Evolutionary conservation across 2,888 invertebrate genomes (phyloP).

Genomic region (Hymenopus coronatus): DNA sequence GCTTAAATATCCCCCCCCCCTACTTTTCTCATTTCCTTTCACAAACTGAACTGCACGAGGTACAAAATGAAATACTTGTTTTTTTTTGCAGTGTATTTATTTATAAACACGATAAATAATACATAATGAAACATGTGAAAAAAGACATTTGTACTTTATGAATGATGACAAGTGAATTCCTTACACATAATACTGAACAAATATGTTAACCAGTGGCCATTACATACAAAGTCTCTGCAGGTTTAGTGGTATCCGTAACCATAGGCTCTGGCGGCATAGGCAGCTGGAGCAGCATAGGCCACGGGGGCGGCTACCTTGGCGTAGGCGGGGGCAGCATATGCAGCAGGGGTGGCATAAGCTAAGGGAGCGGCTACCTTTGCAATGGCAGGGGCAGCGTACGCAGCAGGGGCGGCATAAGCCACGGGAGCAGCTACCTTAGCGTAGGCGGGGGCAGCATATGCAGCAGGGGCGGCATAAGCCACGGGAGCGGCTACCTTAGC

Average conservation of each 20-base stretch:
- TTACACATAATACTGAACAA: background rate
- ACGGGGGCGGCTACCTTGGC: slow-evolving; percentile 43
- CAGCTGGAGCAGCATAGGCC: slow-evolving; percentile 33
- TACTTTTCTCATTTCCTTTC: no score
- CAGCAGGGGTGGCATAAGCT: slow-evolving; percentile 37
- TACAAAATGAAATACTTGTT: no score
- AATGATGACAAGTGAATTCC: background rate
- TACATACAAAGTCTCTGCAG: background rate
- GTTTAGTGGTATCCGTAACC: background rate
- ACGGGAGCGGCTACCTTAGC: slow-evolving; percentile 23
- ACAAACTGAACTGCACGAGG: no score
- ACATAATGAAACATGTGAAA: background rate
- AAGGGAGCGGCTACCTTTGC: slow-evolving; percentile 26
- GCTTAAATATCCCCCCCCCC: no score
- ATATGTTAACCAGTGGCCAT: background rate
- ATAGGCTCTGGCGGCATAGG: slow-evolving; percentile 23
- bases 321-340: slow-evolving; percentile 29
- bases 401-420: background rate
- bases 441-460: slow-evolving; percentile 32
- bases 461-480: slow-evolving; percentile 32
- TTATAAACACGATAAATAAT: background rate
- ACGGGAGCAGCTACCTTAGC: background rate
- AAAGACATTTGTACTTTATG: background rate
- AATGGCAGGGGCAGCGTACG: background rate
- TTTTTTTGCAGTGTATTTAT: background rate